These are phyloP conservation scores for Drosophila asahinai DNA, from an alignment of 1,140 invertebrate species.

Conservation along the genomic window DNA sequence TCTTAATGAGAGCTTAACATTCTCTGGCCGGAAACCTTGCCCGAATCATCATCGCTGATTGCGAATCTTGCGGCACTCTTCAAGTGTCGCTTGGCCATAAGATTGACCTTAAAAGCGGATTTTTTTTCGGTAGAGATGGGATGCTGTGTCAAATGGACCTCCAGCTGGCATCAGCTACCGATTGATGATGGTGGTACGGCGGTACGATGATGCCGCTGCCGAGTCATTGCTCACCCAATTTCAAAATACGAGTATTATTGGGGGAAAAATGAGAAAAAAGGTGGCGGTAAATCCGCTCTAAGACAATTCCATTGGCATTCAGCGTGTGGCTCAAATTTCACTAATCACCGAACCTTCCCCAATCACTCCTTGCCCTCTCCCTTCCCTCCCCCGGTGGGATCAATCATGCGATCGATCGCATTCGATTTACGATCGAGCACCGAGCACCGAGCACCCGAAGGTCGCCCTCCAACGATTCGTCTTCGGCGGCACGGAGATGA, in stretches of 20 bases:
- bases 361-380: conserved; percentile 22
- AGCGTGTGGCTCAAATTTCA: conserved; percentile 68
- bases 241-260: conserved; percentile 60
- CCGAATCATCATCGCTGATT: conserved; percentile 30
- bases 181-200: conserved; percentile 41
- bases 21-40: conserved; percentile 14
- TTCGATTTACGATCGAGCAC: conserved; percentile 37
- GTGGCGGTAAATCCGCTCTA: conserved; percentile 63
- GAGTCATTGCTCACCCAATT: conserved; percentile 81
- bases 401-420: conserved; percentile 49
- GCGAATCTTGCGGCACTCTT: conserved; percentile 33
- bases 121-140: conserved; percentile 31
- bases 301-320: conserved; percentile 79
- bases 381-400: conserved; percentile 25
- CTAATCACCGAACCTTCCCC: conserved; percentile 59
- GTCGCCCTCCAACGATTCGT: conserved; percentile 50
- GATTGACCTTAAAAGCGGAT: conserved; percentile 70
- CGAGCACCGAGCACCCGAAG: conserved; percentile 47
- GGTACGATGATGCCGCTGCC: conserved; percentile 38
- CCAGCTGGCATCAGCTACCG: conserved; percentile 38
- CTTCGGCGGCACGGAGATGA: conserved; percentile 62
- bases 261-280: conserved; percentile 34
- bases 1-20: conserved; percentile 17
- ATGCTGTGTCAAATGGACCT: conserved; percentile 69
- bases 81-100: conserved; percentile 50